These are phyloP conservation scores for Strix aluco DNA, from an alignment of 2,113 vertebrate species.

Conservation along the genomic window DNA sequence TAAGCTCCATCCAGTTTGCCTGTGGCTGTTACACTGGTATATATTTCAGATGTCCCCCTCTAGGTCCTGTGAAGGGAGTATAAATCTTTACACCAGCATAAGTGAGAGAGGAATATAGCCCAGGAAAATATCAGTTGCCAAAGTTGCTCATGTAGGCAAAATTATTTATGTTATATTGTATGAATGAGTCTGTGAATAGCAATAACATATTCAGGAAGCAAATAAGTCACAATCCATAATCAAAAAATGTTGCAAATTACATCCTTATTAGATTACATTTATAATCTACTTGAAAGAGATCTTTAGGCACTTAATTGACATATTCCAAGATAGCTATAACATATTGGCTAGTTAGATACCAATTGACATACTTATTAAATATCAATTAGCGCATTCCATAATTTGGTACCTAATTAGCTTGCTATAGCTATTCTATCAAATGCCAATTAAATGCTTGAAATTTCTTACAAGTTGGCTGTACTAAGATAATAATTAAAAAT, in stretches of 20 bases:
- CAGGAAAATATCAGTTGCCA: not conserved
- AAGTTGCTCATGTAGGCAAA: not conserved
- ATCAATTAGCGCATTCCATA: conserved; percentile 79
- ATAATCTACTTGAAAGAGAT: conserved; percentile 74
- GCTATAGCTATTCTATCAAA: conserved; percentile 80
- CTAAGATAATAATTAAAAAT: conserved; percentile 75
- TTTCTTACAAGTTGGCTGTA: conserved; percentile 70
- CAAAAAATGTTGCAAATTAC: conserved; percentile 67
- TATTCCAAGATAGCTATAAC: conserved; percentile 76
- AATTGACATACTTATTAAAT: conserved; percentile 84
- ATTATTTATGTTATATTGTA: not conserved
- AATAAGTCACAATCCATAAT: conserved; percentile 56
- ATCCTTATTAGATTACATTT: conserved; percentile 65
- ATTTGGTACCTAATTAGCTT: conserved; percentile 82
- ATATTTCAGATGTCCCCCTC: not conserved
- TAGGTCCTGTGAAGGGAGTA: not conserved
- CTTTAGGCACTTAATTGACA: conserved; percentile 79
- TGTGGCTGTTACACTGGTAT: not conserved
- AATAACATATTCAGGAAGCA: conserved; percentile 35
- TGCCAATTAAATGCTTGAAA: conserved; percentile 81
- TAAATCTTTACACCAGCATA: not conserved
- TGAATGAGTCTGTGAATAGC: conserved; percentile 10
- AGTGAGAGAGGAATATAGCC: not conserved
- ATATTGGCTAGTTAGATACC: conserved; percentile 79
- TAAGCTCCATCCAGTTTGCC: not conserved